These are phyloP conservation scores for Tipula confusa DNA, from an alignment of 2,888 invertebrate species.

Conservation along the genomic window DNA sequence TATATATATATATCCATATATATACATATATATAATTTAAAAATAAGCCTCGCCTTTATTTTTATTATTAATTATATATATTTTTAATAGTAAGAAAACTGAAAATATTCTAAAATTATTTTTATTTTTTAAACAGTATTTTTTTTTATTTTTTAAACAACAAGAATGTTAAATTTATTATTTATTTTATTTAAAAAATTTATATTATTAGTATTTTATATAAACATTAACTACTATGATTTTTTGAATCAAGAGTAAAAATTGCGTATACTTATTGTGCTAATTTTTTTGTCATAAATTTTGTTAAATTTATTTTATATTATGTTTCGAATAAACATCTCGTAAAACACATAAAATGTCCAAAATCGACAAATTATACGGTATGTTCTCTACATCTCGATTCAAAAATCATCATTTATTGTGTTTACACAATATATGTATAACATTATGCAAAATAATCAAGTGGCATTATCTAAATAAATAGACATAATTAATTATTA, in stretches of 20 bases:
- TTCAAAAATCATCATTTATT: neutral
- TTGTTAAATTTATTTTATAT: too few species aligned
- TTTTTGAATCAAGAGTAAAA: neutral
- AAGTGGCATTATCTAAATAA: neutral
- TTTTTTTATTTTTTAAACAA: neutral
- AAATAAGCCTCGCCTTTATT: neutral
- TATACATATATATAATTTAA: neutral
- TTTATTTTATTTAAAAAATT: neutral
- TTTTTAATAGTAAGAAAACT: neutral
- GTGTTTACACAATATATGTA: neutral
- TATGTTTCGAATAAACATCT: too few species aligned
- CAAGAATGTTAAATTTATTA: neutral
- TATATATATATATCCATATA: too few species aligned
- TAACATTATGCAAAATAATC: neutral
- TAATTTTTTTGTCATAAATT: neutral
- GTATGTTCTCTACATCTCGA: neutral
- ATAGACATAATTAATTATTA: neutral
- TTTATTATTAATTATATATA: neutral
- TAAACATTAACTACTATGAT: neutral
- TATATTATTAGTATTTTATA: neutral
- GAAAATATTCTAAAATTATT: neutral
- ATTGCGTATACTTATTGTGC: neutral
- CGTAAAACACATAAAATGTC: too few species aligned
- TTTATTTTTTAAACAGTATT: neutral
- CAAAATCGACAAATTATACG: too few species aligned